phyloP scores from a whole-genome alignment of 2,113 vertebrate species.

The Cairina moschata region DNA sequence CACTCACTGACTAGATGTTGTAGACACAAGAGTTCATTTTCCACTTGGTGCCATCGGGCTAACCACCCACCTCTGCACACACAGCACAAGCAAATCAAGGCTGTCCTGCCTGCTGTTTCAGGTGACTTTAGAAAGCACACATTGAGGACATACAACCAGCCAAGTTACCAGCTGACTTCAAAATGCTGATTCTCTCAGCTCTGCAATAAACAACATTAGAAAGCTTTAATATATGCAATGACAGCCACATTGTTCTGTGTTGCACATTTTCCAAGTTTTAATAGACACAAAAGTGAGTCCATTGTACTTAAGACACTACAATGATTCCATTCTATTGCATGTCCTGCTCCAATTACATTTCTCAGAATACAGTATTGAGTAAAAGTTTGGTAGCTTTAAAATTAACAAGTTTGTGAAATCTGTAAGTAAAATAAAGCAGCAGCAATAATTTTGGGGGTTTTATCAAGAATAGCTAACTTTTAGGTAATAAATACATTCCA shows the following conservation, averaged over 20 bases:
- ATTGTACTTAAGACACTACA: conserved; percentile 69
- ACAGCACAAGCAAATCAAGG: rapidly evolving
- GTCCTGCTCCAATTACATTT: conserved; percentile 66
- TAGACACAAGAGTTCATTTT: neutral
- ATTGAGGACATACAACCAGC: neutral
- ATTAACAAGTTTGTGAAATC: conserved; percentile 68
- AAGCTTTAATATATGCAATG: neutral
- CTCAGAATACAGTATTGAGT: conserved; percentile 60
- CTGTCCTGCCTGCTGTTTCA: neutral
- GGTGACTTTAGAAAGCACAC: neutral
- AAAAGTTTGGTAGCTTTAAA: conserved; percentile 63
- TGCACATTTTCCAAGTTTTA: conserved; percentile 73
- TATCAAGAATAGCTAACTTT: conserved; percentile 79
- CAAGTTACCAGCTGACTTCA: neutral
- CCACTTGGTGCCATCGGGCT: neutral
- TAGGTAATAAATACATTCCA: conserved; percentile 92
- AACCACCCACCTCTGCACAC: rapidly evolving
- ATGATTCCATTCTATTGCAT: conserved; percentile 65
- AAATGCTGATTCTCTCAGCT: neutral
- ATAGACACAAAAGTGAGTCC: conserved; percentile 70
- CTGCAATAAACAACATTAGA: rapidly evolving
- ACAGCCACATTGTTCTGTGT: neutral
- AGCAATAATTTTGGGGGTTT: conserved; percentile 75
- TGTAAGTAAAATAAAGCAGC: conserved; percentile 84
- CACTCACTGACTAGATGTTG: rapidly evolving